phyloP scores from a whole-genome alignment of 1,140 invertebrate species.

The Drosophila oshimai region DNA sequence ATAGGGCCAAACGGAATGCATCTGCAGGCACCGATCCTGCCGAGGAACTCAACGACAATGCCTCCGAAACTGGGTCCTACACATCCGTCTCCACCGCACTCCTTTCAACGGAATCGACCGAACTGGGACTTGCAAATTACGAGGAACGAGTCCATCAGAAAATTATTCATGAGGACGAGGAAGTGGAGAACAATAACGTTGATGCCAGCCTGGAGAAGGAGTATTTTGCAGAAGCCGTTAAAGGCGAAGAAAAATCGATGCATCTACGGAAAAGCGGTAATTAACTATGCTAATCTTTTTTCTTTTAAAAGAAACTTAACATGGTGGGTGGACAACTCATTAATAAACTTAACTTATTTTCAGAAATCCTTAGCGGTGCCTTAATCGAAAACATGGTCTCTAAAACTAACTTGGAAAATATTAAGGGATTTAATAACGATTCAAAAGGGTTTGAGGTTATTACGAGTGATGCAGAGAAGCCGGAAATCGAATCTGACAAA shows the following conservation, averaged over 20 bases:
- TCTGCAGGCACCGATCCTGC: constrained; percentile 26
- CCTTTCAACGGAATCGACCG: constrained; percentile 64
- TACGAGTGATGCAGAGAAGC: not conserved
- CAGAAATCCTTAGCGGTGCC: not conserved
- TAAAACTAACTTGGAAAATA: not conserved
- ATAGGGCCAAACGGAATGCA: constrained; percentile 19
- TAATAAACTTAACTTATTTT: too few species aligned
- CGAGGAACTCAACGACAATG: constrained; percentile 64
- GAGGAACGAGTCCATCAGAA: constrained; percentile 63
- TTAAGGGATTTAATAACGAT: not conserved
- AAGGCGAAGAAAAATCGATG: constrained; percentile 33
- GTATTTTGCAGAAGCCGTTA: constrained; percentile 17
- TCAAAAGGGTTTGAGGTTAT: not conserved
- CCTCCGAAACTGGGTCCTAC: constrained; percentile 66
- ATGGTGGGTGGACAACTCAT: too few species aligned
- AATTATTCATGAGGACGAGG: constrained; percentile 63
- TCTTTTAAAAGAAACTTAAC: not conserved
- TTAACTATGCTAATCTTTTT: constrained; percentile 3
- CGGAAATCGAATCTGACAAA: too few species aligned
- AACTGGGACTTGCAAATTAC: constrained; percentile 38
- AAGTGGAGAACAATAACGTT: constrained; percentile 61
- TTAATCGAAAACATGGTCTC: not conserved
- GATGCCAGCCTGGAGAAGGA: constrained; percentile 22
- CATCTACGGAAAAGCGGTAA: constrained; percentile 44
- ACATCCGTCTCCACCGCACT: constrained; percentile 71